Percentiles rank a stretch among this genome's conserved stretches.
These are phyloP conservation scores for Pelochelys cantorii DNA, from an alignment of 2,797 vertebrate species.

Conservation along the genomic window DNA sequence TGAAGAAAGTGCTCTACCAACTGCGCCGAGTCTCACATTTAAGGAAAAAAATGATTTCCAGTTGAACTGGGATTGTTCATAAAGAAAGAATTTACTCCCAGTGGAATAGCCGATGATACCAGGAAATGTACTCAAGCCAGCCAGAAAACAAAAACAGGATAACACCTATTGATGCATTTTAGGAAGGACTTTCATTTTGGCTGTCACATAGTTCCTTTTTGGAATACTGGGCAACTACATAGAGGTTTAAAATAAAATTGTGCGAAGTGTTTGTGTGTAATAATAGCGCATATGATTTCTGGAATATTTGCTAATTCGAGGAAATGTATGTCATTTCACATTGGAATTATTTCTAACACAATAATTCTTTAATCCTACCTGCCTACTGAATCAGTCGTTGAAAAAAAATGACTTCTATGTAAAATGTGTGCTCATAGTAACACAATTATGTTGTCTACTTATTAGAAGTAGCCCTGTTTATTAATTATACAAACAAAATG, in stretches of 20 bases:
- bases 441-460: background rate
- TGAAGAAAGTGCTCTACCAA: no score
- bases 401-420: background rate
- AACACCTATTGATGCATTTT: background rate
- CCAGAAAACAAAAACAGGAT: background rate
- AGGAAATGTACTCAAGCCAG: background rate
- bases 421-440: background rate
- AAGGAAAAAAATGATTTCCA: background rate
- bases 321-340: accelerated
- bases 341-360: background rate
- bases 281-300: background rate
- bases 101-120: accelerated
- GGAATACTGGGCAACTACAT: background rate
- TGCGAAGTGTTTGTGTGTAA: background rate
- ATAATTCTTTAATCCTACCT: background rate
- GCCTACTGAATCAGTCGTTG: background rate
- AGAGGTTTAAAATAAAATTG: background rate
- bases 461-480: background rate
- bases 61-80: background rate
- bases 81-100: background rate
- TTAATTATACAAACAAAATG: background rate
- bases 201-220: background rate
- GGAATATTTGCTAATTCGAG: background rate
- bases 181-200: background rate
- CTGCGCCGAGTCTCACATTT: no score